phyloP scores from a whole-genome alignment of 1,140 invertebrate genomes.

The Ylistrum balloti region DNA sequence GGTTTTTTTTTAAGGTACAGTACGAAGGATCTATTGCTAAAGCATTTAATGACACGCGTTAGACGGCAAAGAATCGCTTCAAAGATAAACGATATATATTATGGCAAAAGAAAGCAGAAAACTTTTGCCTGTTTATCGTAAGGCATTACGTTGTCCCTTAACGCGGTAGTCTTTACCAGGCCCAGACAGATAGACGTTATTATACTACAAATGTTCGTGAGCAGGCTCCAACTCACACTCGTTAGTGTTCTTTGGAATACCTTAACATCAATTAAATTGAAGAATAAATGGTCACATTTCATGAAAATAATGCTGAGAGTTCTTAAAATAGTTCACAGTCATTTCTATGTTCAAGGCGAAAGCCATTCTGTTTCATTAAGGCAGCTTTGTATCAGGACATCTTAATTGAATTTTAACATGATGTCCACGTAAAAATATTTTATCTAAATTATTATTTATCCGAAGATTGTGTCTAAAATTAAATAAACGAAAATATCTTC shows the following conservation, averaged over 20 bases:
- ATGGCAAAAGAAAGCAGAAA: neutral
- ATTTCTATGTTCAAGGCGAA: no score
- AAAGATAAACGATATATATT: neutral
- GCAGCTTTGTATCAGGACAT: no score
- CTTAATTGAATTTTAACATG: no score
- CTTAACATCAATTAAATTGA: no score
- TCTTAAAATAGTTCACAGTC: no score
- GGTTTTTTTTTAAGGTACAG: neutral
- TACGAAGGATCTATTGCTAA: neutral
- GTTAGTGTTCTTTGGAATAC: neutral
- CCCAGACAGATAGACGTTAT: neutral
- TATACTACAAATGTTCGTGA: neutral
- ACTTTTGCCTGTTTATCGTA: neutral
- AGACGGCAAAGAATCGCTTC: neutral
- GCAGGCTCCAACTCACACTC: neutral
- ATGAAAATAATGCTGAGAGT: neutral
- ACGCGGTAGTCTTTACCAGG: neutral
- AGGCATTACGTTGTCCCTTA: neutral
- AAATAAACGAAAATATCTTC: no score
- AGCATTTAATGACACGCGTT: neutral
- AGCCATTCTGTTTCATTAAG: no score
- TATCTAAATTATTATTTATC: no score
- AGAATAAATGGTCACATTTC: neutral
- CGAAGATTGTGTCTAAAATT: no score
- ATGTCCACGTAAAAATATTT: no score